phyloP scores from a whole-genome alignment of 2,113 vertebrate genomes.

The Aleadryas rufinucha region DNA sequence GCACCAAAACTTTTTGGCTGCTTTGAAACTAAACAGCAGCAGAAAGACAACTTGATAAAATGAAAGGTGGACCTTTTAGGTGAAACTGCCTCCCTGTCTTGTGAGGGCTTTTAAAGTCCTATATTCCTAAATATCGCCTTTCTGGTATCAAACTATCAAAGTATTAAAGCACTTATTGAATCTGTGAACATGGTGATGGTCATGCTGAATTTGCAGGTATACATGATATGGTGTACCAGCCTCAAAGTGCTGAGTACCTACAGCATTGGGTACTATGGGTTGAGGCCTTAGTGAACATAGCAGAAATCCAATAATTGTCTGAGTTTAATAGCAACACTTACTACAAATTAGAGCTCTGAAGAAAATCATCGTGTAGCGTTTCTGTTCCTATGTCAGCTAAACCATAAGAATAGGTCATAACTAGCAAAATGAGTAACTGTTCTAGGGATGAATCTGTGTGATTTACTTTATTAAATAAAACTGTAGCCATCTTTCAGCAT shows the following conservation, averaged over 20 bases:
- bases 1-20: not conserved
- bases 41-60: not conserved
- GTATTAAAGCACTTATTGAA: not conserved
- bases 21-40: not conserved
- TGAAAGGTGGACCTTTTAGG: not conserved
- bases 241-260: not conserved
- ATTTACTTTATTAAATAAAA: not conserved
- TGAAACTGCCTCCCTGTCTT: not conserved
- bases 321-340: not conserved
- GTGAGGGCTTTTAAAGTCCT: not conserved
- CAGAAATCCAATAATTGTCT: not conserved
- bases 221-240: fast-evolving
- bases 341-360: not conserved
- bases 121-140: fast-evolving
- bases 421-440: not conserved
- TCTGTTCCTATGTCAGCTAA: not conserved
- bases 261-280: too few relatives aligned
- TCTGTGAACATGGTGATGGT: not conserved
- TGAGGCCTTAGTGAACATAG: not conserved
- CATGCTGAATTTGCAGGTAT: not conserved
- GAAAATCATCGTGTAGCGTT: not conserved
- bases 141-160: not conserved
- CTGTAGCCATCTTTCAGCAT: not conserved
- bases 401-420: not conserved
- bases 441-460: not conserved